Evolutionary conservation across 2,797 vertebrate genomes (phyloP).

Genomic region (Columba guinea): DNA sequence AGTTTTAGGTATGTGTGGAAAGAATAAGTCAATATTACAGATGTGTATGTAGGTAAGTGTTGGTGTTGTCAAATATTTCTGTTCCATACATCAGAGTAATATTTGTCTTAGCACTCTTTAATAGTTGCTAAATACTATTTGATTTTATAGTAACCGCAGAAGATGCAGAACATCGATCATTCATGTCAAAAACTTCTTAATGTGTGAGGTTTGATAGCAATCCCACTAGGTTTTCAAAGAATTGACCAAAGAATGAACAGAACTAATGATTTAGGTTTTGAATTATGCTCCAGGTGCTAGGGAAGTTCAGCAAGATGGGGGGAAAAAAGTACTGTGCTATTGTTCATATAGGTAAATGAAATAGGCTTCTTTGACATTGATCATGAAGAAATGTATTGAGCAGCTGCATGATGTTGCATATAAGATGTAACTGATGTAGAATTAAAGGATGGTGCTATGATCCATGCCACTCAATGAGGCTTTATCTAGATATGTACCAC

Average conservation of each 20-base stretch:
- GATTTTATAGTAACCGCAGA: background rate
- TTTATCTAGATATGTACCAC: fast-evolving
- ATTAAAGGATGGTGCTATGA: background rate
- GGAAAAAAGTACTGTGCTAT: background rate
- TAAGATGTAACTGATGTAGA: background rate
- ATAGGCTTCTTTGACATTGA: background rate
- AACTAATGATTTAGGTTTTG: background rate
- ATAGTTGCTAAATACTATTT: background rate
- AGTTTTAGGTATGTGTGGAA: background rate
- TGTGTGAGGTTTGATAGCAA: background rate
- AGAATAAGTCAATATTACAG: background rate
- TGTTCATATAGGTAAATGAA: background rate
- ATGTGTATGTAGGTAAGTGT: background rate
- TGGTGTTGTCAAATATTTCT: background rate
- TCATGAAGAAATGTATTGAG: background rate
- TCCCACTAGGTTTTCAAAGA: background rate
- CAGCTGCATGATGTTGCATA: background rate
- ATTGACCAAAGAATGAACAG: background rate
- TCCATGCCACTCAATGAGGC: background rate
- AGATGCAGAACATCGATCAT: background rate
- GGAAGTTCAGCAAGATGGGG: background rate
- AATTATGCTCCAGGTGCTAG: background rate
- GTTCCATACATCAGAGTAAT: background rate
- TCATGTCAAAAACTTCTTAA: background rate
- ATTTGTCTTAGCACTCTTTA: background rate